A percentile compares a stretch with the other conserved stretches of the same genome.
phyloP scores from a whole-genome alignment of 2,888 invertebrate genomes.

The Tetragnatha montana region DNA sequence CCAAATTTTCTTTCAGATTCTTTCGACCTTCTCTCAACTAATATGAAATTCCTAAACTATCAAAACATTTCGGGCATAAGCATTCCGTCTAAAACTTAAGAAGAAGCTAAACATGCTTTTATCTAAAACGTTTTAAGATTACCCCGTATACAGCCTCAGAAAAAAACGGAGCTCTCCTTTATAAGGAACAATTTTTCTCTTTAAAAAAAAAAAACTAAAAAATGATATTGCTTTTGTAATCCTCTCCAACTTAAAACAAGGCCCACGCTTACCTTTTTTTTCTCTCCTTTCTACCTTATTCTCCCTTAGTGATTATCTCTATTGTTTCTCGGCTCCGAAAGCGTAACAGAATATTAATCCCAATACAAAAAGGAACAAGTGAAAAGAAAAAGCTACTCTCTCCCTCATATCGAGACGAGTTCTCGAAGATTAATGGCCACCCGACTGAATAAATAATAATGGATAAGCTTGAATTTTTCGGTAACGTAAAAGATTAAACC shows the following conservation, averaged over 20 bases:
- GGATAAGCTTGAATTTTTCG: conserved; percentile 52
- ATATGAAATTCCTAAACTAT: not conserved
- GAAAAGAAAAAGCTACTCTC: conserved; percentile 40
- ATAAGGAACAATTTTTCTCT: not conserved
- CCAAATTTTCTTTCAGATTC: not conserved
- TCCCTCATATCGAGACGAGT: conserved; percentile 31
- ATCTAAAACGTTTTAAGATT: not conserved
- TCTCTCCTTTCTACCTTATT: conserved; percentile 13
- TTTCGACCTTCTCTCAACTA: not conserved
- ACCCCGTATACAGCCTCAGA: not conserved
- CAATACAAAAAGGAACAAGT: conserved; percentile 53
- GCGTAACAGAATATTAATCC: conserved; percentile 59
- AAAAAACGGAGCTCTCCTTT: not conserved
- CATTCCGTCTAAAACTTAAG: not conserved
- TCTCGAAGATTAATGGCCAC: conserved; percentile 58
- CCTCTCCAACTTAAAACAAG: conserved; percentile 8
- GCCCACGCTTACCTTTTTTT: not conserved
- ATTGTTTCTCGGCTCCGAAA: conserved; percentile 28
- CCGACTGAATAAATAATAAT: conserved; percentile 61
- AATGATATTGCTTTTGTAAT: conserved; percentile 38
- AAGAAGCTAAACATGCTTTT: not conserved
- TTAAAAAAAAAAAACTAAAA: not conserved
- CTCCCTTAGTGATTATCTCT: conserved; percentile 43
- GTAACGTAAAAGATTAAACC: conserved; percentile 59
- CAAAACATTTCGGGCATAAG: not conserved